Evolutionary conservation across 2,888 invertebrate species (phyloP).

Genomic region (Yponomeuta plumbellus): DNA sequence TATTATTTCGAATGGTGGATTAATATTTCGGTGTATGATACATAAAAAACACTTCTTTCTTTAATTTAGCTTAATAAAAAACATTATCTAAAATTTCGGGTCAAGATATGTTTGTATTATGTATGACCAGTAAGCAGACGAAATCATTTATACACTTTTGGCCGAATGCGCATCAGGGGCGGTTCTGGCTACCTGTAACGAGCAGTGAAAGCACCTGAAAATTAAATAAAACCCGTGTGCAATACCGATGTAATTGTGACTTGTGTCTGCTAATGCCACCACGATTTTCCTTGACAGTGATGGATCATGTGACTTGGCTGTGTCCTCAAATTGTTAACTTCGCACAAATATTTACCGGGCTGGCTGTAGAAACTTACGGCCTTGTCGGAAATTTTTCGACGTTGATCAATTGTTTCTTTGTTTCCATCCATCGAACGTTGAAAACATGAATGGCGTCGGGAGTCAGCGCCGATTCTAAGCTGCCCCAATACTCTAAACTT

Average conservation of each 20-base stretch:
- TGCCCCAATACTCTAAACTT: not conserved
- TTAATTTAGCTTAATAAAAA: too few relatives aligned
- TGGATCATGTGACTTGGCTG: slow-evolving; percentile 41
- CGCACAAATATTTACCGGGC: slow-evolving; percentile 47
- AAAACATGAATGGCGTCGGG: slow-evolving; percentile 8
- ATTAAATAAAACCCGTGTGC: not conserved
- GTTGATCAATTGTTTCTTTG: slow-evolving; percentile 30
- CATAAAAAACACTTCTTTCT: too few relatives aligned
- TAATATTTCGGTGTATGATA: too few relatives aligned
- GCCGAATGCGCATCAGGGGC: too few relatives aligned
- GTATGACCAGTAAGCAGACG: too few relatives aligned
- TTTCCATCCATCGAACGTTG: slow-evolving; percentile 8
- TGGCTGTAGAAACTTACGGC: slow-evolving; percentile 30
- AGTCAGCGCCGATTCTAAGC: not conserved
- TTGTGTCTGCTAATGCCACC: slow-evolving; percentile 18
- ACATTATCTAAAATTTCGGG: too few relatives aligned
- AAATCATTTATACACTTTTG: too few relatives aligned
- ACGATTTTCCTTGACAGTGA: slow-evolving; percentile 38
- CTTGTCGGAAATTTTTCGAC: slow-evolving; percentile 36
- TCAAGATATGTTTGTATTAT: too few relatives aligned
- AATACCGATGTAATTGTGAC: slow-evolving; percentile 14
- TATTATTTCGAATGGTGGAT: too few relatives aligned
- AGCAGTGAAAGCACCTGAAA: not conserved
- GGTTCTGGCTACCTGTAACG: not conserved
- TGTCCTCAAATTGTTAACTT: slow-evolving; percentile 51